A percentile compares a stretch with the other conserved stretches of the same genome.
phyloP scores from a whole-genome alignment of 2,888 invertebrate genomes.

The Tyria jacobaeae region DNA sequence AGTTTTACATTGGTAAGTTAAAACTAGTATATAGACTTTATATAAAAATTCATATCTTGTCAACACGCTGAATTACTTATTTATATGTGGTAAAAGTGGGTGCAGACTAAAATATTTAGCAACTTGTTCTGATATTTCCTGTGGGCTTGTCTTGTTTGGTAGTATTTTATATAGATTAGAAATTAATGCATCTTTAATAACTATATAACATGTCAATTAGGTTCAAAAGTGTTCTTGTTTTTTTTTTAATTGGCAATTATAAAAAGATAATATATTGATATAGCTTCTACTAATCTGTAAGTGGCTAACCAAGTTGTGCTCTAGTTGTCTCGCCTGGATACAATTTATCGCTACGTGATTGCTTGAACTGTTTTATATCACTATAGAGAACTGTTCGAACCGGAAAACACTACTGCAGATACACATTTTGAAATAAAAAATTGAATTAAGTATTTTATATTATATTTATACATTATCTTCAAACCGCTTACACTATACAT shows the following conservation, averaged over 20 bases:
- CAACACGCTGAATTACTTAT: conserved; percentile 4
- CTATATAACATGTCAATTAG: conserved; percentile 17
- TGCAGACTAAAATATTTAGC: conserved; percentile 12
- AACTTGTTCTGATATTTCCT: conserved; percentile 29
- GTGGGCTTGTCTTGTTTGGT: conserved; percentile 17
- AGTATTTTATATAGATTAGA: conserved; percentile 24
- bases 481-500: neutral
- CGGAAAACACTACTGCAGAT: conserved; percentile 1
- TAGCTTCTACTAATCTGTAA: conserved; percentile 7
- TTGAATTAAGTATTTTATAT: neutral
- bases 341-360: conserved; percentile 7
- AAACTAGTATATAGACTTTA: neutral
- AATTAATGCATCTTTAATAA: conserved; percentile 19
- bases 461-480: neutral
- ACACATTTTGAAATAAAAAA: conserved; percentile 12
- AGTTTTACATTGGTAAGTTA: neutral
- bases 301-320: conserved; percentile 4
- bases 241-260: conserved; percentile 18
- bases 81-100: conserved; percentile 1
- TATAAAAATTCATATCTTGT: conserved; percentile 1
- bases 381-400: neutral
- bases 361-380: neutral
- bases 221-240: conserved; percentile 6
- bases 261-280: conserved; percentile 8
- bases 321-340: conserved; percentile 6